A percentile compares a stretch with the other conserved stretches of the same genome.
phyloP scores from a whole-genome alignment of 2,113 vertebrate species.

The Etia nguti region DNA sequence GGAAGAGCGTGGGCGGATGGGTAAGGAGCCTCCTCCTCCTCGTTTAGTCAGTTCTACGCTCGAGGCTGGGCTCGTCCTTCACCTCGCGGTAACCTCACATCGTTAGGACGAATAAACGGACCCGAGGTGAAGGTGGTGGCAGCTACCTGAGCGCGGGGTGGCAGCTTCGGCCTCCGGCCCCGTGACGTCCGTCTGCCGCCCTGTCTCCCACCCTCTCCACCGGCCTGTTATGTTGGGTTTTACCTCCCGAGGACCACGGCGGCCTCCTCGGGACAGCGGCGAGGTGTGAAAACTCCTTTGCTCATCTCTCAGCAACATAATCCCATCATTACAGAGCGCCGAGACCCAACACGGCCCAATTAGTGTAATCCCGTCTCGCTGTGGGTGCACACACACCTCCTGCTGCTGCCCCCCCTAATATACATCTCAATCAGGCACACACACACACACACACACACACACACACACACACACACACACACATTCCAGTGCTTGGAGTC shows the following conservation, averaged over 20 bases:
- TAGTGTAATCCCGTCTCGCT: constrained; percentile 57
- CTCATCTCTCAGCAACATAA: constrained; percentile 55
- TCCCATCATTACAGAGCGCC: constrained; percentile 58
- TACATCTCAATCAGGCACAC: constrained; percentile 11
- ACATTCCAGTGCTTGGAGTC: constrained; percentile 3
- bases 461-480: not conserved
- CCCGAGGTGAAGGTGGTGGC: not conserved
- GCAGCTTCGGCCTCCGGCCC: not conserved
- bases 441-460: not conserved
- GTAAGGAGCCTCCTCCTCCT: constrained; percentile 8
- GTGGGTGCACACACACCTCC: constrained; percentile 18
- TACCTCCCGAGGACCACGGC: not conserved
- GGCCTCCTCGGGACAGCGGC: constrained; percentile 15
- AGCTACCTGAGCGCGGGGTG: not conserved
- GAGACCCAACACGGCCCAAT: constrained; percentile 60
- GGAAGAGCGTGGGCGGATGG: not conserved
- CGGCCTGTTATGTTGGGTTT: not conserved
- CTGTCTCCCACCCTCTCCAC: not conserved
- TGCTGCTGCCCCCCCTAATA: constrained; percentile 33
- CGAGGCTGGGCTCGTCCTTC: constrained; percentile 37
- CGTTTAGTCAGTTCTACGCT: constrained; percentile 21
- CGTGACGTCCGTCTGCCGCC: not conserved
- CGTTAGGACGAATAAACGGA: constrained; percentile 12
- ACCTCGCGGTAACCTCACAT: constrained; percentile 33
- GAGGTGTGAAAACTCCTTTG: constrained; percentile 37